phyloP scores from a whole-genome alignment of 2,888 invertebrate genomes.

The Diplolepis rosae region DNA sequence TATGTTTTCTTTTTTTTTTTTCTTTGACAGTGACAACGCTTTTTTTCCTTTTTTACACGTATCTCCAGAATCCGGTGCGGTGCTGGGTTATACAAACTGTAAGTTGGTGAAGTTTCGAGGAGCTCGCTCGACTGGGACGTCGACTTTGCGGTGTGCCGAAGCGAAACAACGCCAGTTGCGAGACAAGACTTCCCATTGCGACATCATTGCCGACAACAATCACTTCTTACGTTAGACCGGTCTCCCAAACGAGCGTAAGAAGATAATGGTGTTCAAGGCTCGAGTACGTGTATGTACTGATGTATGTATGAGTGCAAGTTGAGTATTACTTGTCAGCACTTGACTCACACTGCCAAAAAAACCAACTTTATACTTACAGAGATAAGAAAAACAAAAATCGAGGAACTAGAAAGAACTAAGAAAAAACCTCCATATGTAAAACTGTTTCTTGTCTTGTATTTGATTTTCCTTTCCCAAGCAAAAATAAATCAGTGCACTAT shows the following conservation, averaged over 20 bases:
- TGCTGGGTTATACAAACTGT: not conserved
- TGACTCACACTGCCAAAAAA: not conserved
- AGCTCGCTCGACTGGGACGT: slow-evolving; percentile 49
- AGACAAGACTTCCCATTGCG: slow-evolving; percentile 73
- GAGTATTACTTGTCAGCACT: not conserved
- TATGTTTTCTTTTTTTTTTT: not conserved
- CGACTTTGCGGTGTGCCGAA: slow-evolving; percentile 61
- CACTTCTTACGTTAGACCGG: slow-evolving; percentile 65
- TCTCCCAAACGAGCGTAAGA: slow-evolving; percentile 54
- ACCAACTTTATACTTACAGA: not conserved
- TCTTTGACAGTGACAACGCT: not conserved
- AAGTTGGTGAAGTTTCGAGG: slow-evolving; percentile 31
- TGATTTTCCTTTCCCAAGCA: no score
- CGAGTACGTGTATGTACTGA: slow-evolving; percentile 43
- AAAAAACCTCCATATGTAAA: no score
- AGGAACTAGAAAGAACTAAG: no score
- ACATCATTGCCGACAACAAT: slow-evolving; percentile 70
- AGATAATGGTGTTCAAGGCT: slow-evolving; percentile 59
- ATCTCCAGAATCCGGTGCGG: not conserved
- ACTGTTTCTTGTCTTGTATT: no score
- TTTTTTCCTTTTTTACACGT: not conserved
- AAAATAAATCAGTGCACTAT: no score
- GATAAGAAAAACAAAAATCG: not conserved
- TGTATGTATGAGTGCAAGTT: not conserved
- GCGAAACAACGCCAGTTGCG: slow-evolving; percentile 66